phyloP scores from a whole-genome alignment of 2,888 invertebrate species.

The Drosophila barbarae region DNA sequence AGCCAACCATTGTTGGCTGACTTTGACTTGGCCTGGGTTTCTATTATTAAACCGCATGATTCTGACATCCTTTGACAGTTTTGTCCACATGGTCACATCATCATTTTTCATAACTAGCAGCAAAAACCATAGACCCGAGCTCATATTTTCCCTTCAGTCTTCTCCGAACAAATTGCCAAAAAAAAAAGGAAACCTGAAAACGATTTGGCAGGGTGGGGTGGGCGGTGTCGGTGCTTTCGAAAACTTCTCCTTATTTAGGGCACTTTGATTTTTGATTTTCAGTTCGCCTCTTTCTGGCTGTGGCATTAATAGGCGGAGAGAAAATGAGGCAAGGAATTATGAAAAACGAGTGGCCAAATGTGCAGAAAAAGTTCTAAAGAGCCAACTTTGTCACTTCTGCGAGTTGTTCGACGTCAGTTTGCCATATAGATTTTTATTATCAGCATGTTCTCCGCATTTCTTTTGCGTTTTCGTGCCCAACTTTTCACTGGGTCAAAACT shows the following conservation, averaged over 20 bases:
- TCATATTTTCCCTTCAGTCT: constrained; percentile 26
- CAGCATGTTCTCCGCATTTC: constrained; percentile 23
- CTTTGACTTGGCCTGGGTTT: constrained; percentile 46
- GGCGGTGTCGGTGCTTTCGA: not conserved
- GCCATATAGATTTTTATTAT: constrained; percentile 42
- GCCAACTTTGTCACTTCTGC: constrained; percentile 55
- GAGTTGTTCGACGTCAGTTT: constrained; percentile 43
- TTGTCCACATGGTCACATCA: constrained; percentile 65
- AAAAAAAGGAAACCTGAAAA: constrained; percentile 10
- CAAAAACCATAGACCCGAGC: constrained; percentile 53
- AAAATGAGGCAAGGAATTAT: constrained; percentile 48
- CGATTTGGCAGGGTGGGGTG: constrained; percentile 29
- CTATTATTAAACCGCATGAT: constrained; percentile 64
- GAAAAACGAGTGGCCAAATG: constrained; percentile 56
- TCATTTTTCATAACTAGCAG: constrained; percentile 63
- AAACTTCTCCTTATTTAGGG: constrained; percentile 57
- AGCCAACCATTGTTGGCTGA: constrained; percentile 21
- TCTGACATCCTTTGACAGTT: constrained; percentile 74
- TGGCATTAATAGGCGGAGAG: constrained; percentile 46
- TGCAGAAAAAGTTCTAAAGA: constrained; percentile 44
- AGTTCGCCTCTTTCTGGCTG: constrained; percentile 15
- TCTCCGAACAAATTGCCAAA: constrained; percentile 60
- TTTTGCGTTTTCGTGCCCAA: constrained; percentile 4
- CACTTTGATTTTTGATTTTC: constrained; percentile 42
- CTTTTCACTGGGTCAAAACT: constrained; percentile 2